These are phyloP conservation scores for Drosophila busckii DNA, from an alignment of 1,140 invertebrate species.

Conservation along the genomic window DNA sequence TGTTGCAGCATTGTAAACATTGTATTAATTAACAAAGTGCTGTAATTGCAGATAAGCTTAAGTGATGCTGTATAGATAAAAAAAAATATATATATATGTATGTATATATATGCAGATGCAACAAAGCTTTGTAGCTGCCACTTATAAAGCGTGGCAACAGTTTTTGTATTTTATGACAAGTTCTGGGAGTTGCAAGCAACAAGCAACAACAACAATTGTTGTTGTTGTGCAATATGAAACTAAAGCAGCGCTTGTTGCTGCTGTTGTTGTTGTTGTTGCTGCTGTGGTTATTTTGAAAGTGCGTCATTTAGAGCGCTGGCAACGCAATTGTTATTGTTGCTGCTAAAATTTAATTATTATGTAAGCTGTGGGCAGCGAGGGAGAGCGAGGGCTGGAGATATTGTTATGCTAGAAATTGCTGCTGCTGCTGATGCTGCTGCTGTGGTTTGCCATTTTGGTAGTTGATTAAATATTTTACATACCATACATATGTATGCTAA, in stretches of 20 bases:
- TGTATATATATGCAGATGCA: not conserved
- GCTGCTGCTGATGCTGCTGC: constrained; percentile 10
- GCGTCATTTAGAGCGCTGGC: constrained; percentile 46
- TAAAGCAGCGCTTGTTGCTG: not conserved
- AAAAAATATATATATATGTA: not conserved
- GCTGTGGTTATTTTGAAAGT: constrained; percentile 35
- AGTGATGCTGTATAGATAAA: not conserved
- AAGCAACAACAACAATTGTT: constrained; percentile 14
- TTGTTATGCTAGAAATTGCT: constrained; percentile 19
- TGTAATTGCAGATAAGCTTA: not conserved
- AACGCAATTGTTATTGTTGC: constrained; percentile 9
- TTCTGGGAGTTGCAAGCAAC: constrained; percentile 10
- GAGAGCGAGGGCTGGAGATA: not conserved
- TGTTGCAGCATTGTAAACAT: too few species aligned
- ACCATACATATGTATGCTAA: too few species aligned
- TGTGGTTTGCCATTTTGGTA: constrained; percentile 23
- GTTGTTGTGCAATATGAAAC: constrained; percentile 47
- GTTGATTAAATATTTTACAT: constrained; percentile 62
- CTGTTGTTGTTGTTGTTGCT: constrained; percentile 5
- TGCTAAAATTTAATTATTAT: constrained; percentile 61
- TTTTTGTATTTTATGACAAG: too few species aligned
- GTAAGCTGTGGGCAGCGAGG: constrained; percentile 13
- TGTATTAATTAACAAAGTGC: too few species aligned
- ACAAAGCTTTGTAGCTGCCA: too few species aligned
- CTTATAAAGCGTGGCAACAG: too few species aligned